Percentiles rank a stretch among this genome's conserved stretches.
Evolutionary conservation across 2,113 vertebrate genomes (phyloP).

Genomic region (Perccottus glenii): DNA sequence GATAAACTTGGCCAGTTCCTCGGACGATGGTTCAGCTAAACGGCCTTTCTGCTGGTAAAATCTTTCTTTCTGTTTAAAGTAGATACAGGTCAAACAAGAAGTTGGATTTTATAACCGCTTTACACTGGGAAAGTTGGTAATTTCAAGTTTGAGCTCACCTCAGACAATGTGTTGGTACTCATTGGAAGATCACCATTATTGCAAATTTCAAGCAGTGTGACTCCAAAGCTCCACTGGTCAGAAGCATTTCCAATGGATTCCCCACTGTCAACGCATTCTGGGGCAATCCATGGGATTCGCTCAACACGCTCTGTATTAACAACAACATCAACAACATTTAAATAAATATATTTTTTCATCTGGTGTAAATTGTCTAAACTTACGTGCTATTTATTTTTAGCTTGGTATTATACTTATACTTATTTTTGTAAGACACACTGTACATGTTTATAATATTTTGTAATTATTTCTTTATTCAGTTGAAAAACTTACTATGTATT

Average conservation of each 20-base stretch:
- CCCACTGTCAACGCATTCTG: slow-evolving; percentile 82
- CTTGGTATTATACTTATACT: no score
- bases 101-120: background rate
- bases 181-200: slow-evolving; percentile 88
- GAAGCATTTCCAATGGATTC: slow-evolving; percentile 69
- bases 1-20: slow-evolving; percentile 85
- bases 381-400: no score
- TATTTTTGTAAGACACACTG: no score
- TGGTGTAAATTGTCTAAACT: no score
- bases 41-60: slow-evolving; percentile 87
- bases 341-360: background rate
- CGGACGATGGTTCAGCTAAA: slow-evolving; percentile 83
- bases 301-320: slow-evolving; percentile 85
- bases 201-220: slow-evolving; percentile 91
- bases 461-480: no score
- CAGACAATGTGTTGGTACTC: slow-evolving; percentile 75
- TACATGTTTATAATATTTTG: no score
- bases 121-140: background rate
- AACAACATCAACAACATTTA: background rate
- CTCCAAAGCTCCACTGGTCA: slow-evolving; percentile 94
- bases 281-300: slow-evolving; percentile 92
- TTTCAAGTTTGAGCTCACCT: slow-evolving; percentile 74
- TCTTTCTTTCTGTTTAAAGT: slow-evolving; percentile 84
- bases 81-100: background rate
- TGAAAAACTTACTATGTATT: no score